Evolutionary conservation across 2,113 vertebrate genomes (phyloP), one percentile per base, ranked within the genome.

Genomic region (Anas platyrhynchos): DNA sequence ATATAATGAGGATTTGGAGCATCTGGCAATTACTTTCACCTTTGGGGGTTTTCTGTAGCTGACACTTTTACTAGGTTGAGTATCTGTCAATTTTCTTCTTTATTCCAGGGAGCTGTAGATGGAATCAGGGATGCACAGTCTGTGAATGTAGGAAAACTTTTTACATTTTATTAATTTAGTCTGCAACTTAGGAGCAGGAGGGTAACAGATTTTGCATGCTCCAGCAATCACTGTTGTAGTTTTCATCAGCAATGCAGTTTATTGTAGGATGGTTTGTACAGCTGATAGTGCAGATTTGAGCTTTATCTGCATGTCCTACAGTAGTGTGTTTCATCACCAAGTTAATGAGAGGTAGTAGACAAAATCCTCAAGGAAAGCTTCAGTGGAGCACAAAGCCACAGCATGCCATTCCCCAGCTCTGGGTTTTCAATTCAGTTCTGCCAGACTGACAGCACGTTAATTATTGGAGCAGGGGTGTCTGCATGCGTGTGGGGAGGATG

Each of bases 51-150:
- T 86, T 81, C 89, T 76, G 15, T 72, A n/a, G 61, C 32, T 52
- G 43, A 54, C 46, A 65, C 38, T 26, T 79, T 94, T 76, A 43
- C 25, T 86, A 36, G 7, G 48, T 22, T 63, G 48, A 86, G 71
- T 88, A 87, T 88, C 76, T 74, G 80, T 41, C 27, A 44, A 20
- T 65, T 68, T 81, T 76, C 38, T 94, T 85, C 83, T 55, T 91
- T 67, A 48, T 93, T 68, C 11, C 41, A 16, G 17, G 27, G 41
- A 55, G 73, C 83, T 82, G 29, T 46, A 41, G 23, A 59, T 74
- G 14, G 23, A 83, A 66, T 83, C 27, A 16, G 43, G 32, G 10
- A 38, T 48, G 25, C 44, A 56, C 17, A 61, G 16, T 65, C 69
- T 80, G 22, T 48, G 6, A 79, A 62, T 20, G 41, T 16, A 73